phyloP scores from a whole-genome alignment of 1,140 invertebrate species.

The Drosophila elegans region DNA sequence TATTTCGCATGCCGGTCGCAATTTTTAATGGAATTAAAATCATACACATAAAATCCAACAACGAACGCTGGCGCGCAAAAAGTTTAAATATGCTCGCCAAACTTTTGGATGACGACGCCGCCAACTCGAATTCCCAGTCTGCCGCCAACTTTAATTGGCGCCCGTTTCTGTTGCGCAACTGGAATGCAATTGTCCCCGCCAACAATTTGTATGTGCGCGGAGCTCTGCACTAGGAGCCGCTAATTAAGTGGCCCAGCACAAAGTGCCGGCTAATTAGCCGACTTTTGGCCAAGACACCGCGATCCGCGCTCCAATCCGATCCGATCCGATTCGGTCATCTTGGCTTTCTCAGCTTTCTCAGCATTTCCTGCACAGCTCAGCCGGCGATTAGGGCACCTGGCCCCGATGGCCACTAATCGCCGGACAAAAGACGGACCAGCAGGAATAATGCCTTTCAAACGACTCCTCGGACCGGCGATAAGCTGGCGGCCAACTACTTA shows the following conservation, averaged over 20 bases:
- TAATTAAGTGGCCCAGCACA: slow-evolving; percentile 79
- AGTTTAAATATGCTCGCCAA: slow-evolving; percentile 75
- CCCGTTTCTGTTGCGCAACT: slow-evolving; percentile 79
- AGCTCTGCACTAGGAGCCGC: slow-evolving; percentile 59
- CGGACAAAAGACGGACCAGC: slow-evolving; percentile 63
- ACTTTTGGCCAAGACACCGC: slow-evolving; percentile 62
- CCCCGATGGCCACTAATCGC: slow-evolving; percentile 22
- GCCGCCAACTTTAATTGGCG: slow-evolving; percentile 81
- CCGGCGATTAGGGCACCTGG: slow-evolving; percentile 76
- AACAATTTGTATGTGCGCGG: slow-evolving; percentile 79
- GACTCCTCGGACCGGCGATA: slow-evolving; percentile 37
- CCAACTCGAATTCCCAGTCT: slow-evolving; percentile 41
- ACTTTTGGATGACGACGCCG: slow-evolving; percentile 62
- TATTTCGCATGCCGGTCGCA: slow-evolving; percentile 53
- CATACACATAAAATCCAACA: slow-evolving; percentile 60
- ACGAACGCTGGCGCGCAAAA: slow-evolving; percentile 44
- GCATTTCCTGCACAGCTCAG: slow-evolving; percentile 47
- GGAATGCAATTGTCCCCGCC: slow-evolving; percentile 80
- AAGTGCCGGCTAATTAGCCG: slow-evolving; percentile 80
- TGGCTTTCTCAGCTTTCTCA: background rate
- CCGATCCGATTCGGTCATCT: background rate
- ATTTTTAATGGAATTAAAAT: slow-evolving; percentile 82
- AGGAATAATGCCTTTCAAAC: slow-evolving; percentile 76
- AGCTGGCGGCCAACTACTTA: slow-evolving; percentile 71
- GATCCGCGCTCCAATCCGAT: slow-evolving; percentile 13